phyloP scores from a whole-genome alignment of 2,888 invertebrate species.

The Timema podura region DNA sequence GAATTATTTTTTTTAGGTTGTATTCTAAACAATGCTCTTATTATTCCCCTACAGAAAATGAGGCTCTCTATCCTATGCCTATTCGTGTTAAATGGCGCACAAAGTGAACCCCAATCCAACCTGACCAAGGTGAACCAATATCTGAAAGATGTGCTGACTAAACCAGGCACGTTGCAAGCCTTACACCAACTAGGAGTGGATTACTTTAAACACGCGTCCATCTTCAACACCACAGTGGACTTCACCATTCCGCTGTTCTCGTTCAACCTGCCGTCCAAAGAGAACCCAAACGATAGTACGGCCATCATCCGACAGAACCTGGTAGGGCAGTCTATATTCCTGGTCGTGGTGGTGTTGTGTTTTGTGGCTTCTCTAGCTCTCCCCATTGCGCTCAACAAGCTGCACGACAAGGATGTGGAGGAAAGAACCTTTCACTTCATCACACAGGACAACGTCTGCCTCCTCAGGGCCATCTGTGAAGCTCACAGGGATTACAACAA shows the following conservation, averaged over 20 bases:
- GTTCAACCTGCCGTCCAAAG: conserved; percentile 22
- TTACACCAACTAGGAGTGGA: conserved; percentile 17
- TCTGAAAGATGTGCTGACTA: not conserved
- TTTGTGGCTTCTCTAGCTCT: conserved; percentile 21
- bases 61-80: no score
- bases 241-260: conserved; percentile 25
- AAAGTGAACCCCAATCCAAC: no score
- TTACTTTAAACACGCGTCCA: conserved; percentile 21
- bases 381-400: conserved; percentile 18
- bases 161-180: not conserved
- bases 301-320: conserved; percentile 22
- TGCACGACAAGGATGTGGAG: not conserved
- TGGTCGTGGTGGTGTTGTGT: conserved; percentile 16
- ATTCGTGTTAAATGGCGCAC: no score
- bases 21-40: no score
- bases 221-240: conserved; percentile 24
- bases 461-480: conserved; percentile 16
- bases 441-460: not conserved
- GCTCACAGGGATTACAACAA: conserved; percentile 8
- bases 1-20: no score
- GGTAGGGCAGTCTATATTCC: conserved; percentile 21
- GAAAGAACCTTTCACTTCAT: not conserved
- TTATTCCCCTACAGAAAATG: no score
- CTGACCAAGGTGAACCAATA: not conserved
- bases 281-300: conserved; percentile 20